Base-by-base conservation (phyloP, 2,113 vertebrate genomes). In the Callithrix jacchus region DNA sequence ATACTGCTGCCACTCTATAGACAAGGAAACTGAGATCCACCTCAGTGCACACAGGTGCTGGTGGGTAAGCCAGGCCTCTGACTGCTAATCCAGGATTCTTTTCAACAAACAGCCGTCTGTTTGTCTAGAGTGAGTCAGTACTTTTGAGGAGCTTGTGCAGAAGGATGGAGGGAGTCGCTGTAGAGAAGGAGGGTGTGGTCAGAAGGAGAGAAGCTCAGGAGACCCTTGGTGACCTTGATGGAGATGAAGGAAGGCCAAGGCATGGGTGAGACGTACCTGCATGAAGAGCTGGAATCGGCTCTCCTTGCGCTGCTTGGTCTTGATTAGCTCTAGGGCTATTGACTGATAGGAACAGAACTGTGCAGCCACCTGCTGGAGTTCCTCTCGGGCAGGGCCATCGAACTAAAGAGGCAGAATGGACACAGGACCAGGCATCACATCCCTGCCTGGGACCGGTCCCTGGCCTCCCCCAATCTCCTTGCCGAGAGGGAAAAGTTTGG, bases 301-400 rank as follows among this genome's bases (percentile, higher is more conserved):
- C 96, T 99, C 99, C 98, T 99, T 99, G 52, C 99, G 99, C 94
- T 99, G 99, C 94, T 99, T 99, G 98, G 98, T 99, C 96, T 99
- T 99, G 98, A 99, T 99, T 93, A 99, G 98, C 97, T 99, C 99
- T 35, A 99, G 98, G 1, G 99, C 99, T 25, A 98, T 98, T n/a
- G 99, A 99, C 85, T 99, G 99, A 96, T 98, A 99, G 4, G 99
- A 99, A 97, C 99, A 99, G 98, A 99, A 99, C 90, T 98, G 99
- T 0, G 99, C 99, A 0, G 98, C 99, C 9, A 99, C 99, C 56
- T 99, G 99, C 97, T 99, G 99, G 90, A 99, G 99, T 86, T 99
- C 99, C 37, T 99, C 99, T 42, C 99, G 99, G 2, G 99, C 99
- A 0, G 96, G 91, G 8, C 99, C 99, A 0, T 99, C 99, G 0